Conservation (phyloP, 2,888 invertebrate species). For the Oxyteleia sp. region DNA sequence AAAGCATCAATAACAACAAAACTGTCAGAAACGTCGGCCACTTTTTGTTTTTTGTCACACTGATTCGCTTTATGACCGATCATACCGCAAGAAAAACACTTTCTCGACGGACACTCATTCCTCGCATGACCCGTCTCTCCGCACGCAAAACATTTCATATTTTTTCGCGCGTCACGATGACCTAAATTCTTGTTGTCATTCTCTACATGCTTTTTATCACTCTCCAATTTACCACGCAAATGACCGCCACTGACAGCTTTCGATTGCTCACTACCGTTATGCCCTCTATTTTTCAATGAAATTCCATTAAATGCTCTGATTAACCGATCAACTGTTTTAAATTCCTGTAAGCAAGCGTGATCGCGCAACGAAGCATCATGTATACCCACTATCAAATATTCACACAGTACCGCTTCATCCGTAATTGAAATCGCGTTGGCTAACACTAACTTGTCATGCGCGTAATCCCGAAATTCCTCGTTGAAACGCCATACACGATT, state of each 20-base stretch:
- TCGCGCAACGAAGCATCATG: not conserved
- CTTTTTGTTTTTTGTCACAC: not conserved
- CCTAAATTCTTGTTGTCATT: too few relatives aligned
- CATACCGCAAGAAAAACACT: not conserved
- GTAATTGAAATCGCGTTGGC: slow-evolving; percentile 4
- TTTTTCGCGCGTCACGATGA: not conserved
- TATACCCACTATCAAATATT: not conserved
- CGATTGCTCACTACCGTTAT: too few relatives aligned
- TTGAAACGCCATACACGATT: slow-evolving; percentile 13
- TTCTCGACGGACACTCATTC: not conserved
- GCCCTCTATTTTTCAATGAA: not conserved
- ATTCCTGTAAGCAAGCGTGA: not conserved
- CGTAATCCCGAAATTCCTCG: slow-evolving; percentile 14
- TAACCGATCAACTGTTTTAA: not conserved
- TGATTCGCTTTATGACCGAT: not conserved
- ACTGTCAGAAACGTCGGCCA: too few relatives aligned
- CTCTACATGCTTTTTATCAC: not conserved
- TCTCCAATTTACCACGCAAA: too few relatives aligned
- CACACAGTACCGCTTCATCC: slow-evolving; percentile 8
- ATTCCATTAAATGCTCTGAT: not conserved
- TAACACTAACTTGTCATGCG: slow-evolving; percentile 5
- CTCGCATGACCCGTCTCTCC: not conserved
- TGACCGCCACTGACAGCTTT: too few relatives aligned
- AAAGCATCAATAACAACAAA: not conserved
- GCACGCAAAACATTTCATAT: not conserved